phyloP scores from a whole-genome alignment of 1,140 invertebrate genomes.

The Papilio glaucus region DNA sequence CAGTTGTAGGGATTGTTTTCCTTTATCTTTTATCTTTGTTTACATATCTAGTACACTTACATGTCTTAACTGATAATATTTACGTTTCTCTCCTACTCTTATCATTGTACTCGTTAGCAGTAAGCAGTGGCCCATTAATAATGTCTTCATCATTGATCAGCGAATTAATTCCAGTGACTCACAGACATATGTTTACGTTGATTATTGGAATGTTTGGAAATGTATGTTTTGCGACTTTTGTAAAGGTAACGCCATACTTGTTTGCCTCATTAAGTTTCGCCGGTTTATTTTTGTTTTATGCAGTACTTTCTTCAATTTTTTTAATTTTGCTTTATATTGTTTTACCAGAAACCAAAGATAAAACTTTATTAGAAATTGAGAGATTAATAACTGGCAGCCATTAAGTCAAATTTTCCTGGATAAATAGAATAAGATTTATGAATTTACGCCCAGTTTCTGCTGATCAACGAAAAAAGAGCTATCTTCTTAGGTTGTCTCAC shows the following conservation, averaged over 20 bases:
- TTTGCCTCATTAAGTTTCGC: conserved; percentile 2
- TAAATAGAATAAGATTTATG: no score
- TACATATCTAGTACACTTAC: conserved; percentile 10
- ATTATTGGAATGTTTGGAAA: conserved; percentile 24
- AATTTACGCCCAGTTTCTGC: no score
- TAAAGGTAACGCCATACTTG: conserved; percentile 24
- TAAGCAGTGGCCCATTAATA: conserved; percentile 30
- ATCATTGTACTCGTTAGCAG: conserved; percentile 29
- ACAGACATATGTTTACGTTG: conserved; percentile 17
- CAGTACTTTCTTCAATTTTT: background rate
- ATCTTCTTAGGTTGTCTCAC: no score
- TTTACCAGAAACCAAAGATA: conserved; percentile 32
- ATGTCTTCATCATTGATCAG: conserved; percentile 35
- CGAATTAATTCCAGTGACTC: conserved; percentile 21
- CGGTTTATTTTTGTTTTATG: conserved; percentile 25
- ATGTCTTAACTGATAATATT: conserved; percentile 15
- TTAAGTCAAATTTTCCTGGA: background rate
- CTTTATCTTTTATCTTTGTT: conserved; percentile 29
- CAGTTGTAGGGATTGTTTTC: conserved; percentile 17
- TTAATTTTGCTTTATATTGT: background rate
- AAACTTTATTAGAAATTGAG: conserved; percentile 32
- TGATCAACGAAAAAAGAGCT: no score
- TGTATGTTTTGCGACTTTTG: conserved; percentile 15
- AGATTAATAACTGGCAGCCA: conserved; percentile 35
- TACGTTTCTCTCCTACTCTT: background rate